Base-by-base conservation (phyloP, 2,888 invertebrate genomes). In the Seladonia tumulorum region DNA sequence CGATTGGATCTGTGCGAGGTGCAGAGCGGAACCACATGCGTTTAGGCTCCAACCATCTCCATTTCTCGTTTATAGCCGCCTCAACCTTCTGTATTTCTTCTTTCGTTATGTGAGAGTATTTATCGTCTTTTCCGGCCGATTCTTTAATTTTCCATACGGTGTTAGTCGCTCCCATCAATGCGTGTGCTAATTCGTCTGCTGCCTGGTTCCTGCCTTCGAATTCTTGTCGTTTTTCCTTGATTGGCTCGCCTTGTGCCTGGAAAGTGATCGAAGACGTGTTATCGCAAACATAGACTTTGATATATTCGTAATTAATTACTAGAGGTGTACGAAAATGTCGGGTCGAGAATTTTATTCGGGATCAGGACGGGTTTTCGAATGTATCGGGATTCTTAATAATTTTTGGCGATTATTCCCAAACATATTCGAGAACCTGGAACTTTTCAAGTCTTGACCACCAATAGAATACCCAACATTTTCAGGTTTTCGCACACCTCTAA, bases 211-310 rank as follows among this genome's bases (percentile, higher is more conserved):
- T 96, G 22, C 97, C 96, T 93, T 98, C 98, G 89, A 96, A 97
- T 95, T 99, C 99, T 66, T 97, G 95, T 90, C 97, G 97, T 72
- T 99, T 97, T 89, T 97, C 97, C 93, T 98, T 98, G 81, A 99
- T 98, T 0, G 99, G 99, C 94, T 99, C 98, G 16, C 99, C 99
- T 95, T 97, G 96, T 87, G 96, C 96, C 96, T 97, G 96, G 90
- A 63, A 45, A 35, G 22, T 29, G 14, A 75, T 10, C 53, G 35
- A 66, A 39, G 18, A 22, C 66, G 0, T 66, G 10, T 22, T 39
- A 10, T 39, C 35, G 18, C 39, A 68, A 39, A 39, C 18, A 12
- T 68, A 63, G 8, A 63, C 8, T 16, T 63, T 25, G 8, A 22
- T 22, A 39, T 39, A 39, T 10, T 8, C 22, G 10, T 39, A 39